Conservation (phyloP, 2,888 invertebrate species). For the Drosophila kokeensis region DNA sequence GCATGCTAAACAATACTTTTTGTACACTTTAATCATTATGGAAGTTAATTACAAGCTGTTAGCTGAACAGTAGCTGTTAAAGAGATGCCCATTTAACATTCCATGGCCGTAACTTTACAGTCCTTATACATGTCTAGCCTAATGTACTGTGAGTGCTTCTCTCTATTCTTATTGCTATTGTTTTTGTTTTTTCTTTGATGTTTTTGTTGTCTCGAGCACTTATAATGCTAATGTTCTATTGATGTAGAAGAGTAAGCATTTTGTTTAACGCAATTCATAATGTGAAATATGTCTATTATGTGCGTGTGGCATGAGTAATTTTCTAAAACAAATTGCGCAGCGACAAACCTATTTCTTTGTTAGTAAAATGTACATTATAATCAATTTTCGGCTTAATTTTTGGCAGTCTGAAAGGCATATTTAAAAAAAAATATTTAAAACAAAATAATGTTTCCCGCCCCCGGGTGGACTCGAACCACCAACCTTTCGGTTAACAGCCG, state of each 20-base stretch:
- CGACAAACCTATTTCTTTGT: background rate
- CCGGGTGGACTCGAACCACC: constrained; percentile 99
- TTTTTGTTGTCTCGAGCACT: constrained; percentile 34
- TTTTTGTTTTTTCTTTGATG: constrained; percentile 7
- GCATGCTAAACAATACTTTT: constrained; percentile 37
- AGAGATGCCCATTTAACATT: constrained; percentile 15
- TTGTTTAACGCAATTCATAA: constrained; percentile 49
- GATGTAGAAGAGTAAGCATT: constrained; percentile 57
- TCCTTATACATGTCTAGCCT: constrained; percentile 1
- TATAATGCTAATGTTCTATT: constrained; percentile 70
- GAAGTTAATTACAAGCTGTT: constrained; percentile 3
- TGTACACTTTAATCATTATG: constrained; percentile 27
- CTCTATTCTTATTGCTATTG: constrained; percentile 25
- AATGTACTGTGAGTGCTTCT: constrained; percentile 30
- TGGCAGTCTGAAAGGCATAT: background rate
- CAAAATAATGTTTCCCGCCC: constrained; percentile 87
- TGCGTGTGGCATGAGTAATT: constrained; percentile 66
- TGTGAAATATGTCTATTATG: constrained; percentile 37
- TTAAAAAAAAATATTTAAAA: background rate
- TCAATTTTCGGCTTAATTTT: background rate
- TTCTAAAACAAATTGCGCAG: constrained; percentile 52
- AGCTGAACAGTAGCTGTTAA: constrained; percentile 9
- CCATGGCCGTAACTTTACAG: constrained; percentile 14
- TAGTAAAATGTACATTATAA: background rate
- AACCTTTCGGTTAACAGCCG: constrained; percentile 99